Percentiles rank a stretch among this genome's conserved stretches.
Conservation (phyloP, 1,140 invertebrate genomes). For the Pseudomyrmex pallidus region DNA sequence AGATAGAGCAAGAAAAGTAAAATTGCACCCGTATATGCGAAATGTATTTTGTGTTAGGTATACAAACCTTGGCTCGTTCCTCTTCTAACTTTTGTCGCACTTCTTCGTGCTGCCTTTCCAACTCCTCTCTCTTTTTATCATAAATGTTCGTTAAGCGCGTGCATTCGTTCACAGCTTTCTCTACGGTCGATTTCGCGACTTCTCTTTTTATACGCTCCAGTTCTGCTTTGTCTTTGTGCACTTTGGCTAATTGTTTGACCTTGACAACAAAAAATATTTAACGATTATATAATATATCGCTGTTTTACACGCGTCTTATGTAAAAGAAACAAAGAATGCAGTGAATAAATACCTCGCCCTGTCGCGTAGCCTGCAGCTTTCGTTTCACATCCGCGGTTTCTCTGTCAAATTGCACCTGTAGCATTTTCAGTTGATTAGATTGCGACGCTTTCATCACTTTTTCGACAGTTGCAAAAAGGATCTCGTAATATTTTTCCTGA, state of each 20-base stretch:
- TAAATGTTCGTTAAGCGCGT: slow-evolving; percentile 90
- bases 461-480: slow-evolving; percentile 90
- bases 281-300: background rate
- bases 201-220: slow-evolving; percentile 92
- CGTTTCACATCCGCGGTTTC: slow-evolving; percentile 94
- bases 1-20: background rate
- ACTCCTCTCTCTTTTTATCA: slow-evolving; percentile 90
- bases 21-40: background rate
- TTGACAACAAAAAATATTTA: slow-evolving; percentile 49
- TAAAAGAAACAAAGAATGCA: background rate
- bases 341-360: slow-evolving; percentile 89
- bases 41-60: background rate
- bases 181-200: slow-evolving; percentile 90
- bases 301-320: background rate
- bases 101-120: slow-evolving; percentile 91
- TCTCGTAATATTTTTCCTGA: slow-evolving; percentile 93
- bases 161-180: slow-evolving; percentile 93
- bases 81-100: slow-evolving; percentile 89
- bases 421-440: slow-evolving; percentile 90
- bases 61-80: slow-evolving; percentile 89
- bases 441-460: slow-evolving; percentile 93
- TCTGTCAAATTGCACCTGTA: slow-evolving; percentile 88
- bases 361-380: slow-evolving; percentile 91
- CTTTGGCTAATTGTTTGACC: slow-evolving; percentile 90
- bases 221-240: slow-evolving; percentile 95